Percentiles rank a stretch among this genome's conserved stretches.
phyloP scores from a whole-genome alignment of 2,797 vertebrate species.

The Columba guinea region DNA sequence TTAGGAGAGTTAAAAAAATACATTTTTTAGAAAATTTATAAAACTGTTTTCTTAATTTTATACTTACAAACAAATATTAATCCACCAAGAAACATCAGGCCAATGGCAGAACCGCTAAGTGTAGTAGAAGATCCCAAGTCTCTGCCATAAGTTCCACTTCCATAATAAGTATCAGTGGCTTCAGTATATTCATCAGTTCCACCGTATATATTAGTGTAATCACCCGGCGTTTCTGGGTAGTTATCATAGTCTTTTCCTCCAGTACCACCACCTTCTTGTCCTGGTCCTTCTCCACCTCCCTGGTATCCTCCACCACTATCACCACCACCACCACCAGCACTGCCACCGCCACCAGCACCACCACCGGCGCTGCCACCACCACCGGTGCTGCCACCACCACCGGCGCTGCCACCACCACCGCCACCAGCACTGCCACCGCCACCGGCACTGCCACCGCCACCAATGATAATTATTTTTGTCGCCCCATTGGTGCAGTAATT shows the following conservation, averaged over 20 bases:
- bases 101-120: constrained; percentile 74
- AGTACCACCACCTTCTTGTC: background rate
- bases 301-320: background rate
- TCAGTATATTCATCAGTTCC: background rate
- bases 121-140: background rate
- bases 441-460: background rate
- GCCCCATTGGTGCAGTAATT: constrained; percentile 60
- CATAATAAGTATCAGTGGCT: rapidly evolving
- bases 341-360: background rate
- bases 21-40: background rate
- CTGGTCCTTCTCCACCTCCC: background rate
- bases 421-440: rapidly evolving
- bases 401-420: rapidly evolving
- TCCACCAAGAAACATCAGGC: constrained; percentile 78
- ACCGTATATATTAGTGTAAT: rapidly evolving
- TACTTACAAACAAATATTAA: constrained; percentile 81
- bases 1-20: background rate
- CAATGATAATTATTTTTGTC: background rate
- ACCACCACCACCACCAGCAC: rapidly evolving
- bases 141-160: background rate
- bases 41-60: background rate
- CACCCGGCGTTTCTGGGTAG: background rate
- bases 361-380: background rate
- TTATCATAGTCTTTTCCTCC: background rate
- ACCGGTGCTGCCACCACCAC: rapidly evolving